A percentile compares a stretch with the other conserved stretches of the same genome.
Conservation (phyloP, 2,888 invertebrate genomes). For the Tetanocera ferruginea region DNA sequence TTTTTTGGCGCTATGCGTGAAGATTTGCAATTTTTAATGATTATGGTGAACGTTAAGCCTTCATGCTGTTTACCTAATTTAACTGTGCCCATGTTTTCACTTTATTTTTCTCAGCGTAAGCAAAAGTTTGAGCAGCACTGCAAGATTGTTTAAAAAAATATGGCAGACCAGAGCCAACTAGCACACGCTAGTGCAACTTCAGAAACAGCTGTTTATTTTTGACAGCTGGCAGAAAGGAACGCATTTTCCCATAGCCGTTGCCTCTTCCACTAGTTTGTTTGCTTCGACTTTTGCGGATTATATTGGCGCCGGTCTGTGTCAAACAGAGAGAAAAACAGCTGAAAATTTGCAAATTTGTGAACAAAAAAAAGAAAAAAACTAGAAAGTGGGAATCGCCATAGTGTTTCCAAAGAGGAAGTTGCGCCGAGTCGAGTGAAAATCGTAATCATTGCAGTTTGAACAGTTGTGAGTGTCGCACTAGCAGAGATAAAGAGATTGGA, state of each 20-base stretch:
- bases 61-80: background rate
- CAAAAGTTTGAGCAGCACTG: background rate
- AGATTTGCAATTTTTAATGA: background rate
- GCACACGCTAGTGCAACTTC: background rate
- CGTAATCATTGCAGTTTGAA: conserved; percentile 15
- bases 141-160: background rate
- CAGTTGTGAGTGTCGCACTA: conserved; percentile 22
- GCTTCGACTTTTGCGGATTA: conserved; percentile 7
- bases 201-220: background rate
- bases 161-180: background rate
- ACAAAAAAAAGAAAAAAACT: background rate
- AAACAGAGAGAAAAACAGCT: conserved; percentile 34
- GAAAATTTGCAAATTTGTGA: background rate
- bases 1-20: no score
- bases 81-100: no score
- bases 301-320: conserved; percentile 2
- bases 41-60: background rate
- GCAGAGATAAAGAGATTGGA: no score
- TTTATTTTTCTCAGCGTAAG: background rate
- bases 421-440: background rate
- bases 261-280: conserved; percentile 11
- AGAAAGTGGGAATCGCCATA: background rate
- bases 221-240: background rate
- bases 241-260: background rate
- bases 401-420: conserved; percentile 4